phyloP scores from a whole-genome alignment of 2,797 vertebrate species.

The Okamejei kenojei region DNA sequence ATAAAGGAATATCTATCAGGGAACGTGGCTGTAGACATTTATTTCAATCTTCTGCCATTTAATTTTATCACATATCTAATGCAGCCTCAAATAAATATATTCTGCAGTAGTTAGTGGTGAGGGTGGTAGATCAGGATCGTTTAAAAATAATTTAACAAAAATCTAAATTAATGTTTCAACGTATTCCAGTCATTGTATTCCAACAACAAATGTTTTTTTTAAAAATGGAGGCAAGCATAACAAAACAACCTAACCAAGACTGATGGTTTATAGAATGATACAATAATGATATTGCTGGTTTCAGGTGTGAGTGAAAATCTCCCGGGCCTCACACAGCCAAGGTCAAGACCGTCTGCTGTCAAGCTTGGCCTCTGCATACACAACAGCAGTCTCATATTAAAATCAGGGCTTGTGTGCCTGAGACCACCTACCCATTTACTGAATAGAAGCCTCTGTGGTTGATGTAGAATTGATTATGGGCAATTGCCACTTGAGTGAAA shows the following conservation, averaged over 20 bases:
- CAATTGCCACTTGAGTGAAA: slow-evolving; percentile 26
- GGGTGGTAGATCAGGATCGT: too few relatives aligned
- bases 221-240: neutral
- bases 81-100: neutral
- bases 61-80: neutral
- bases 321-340: neutral
- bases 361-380: neutral
- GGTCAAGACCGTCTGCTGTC: neutral
- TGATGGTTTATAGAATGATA: neutral
- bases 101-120: neutral
- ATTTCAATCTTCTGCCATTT: neutral
- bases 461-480: slow-evolving; percentile 16
- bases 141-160: neutral
- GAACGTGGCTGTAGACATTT: neutral
- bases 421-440: slow-evolving; percentile 25
- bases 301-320: neutral
- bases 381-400: neutral
- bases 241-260: neutral
- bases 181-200: neutral
- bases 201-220: neutral
- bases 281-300: neutral
- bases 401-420: neutral
- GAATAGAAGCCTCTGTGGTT: neutral
- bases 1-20: neutral
- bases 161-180: neutral